These are phyloP conservation scores for Artemisiospiza belli DNA, from an alignment of 2,113 vertebrate species.

Conservation along the genomic window DNA sequence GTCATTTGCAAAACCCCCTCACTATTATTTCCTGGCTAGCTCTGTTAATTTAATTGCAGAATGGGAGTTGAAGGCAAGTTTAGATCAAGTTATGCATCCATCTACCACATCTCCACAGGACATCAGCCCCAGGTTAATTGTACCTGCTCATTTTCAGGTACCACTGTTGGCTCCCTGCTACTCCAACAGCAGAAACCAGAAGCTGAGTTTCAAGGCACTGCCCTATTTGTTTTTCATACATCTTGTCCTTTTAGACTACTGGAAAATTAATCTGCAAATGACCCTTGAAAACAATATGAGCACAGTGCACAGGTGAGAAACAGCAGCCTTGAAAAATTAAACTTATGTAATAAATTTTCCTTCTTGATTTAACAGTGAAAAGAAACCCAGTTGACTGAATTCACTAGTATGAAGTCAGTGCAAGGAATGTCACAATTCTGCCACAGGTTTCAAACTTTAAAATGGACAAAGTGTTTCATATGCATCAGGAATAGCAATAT, in stretches of 20 bases:
- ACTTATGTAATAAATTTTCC: not conserved
- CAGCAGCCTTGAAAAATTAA: not conserved
- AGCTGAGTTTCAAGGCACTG: not conserved
- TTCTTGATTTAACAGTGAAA: not conserved
- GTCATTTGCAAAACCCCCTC: not conserved
- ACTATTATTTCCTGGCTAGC: not conserved
- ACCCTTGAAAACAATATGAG: not conserved
- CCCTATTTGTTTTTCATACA: not conserved
- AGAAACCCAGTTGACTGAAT: not conserved
- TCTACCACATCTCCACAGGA: not conserved
- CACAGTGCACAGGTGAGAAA: not conserved
- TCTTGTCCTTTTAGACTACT: not conserved
- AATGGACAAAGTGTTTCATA: not conserved
- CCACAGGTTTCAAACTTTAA: not conserved
- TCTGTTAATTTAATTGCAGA: not conserved
- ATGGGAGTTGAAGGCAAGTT: not conserved
- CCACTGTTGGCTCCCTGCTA: not conserved
- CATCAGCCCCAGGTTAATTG: not conserved
- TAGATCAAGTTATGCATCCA: not conserved
- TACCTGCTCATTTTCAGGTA: not conserved
- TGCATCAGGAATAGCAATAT: not conserved
- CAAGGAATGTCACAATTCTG: not conserved
- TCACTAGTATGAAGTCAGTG: not conserved
- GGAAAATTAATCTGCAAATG: slow-evolving; percentile 9
- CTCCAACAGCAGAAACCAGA: not conserved